A percentile compares a stretch with the other conserved stretches of the same genome.
Evolutionary conservation across 2,888 invertebrate species (phyloP).

Genomic region (Adelognathus sp.): DNA sequence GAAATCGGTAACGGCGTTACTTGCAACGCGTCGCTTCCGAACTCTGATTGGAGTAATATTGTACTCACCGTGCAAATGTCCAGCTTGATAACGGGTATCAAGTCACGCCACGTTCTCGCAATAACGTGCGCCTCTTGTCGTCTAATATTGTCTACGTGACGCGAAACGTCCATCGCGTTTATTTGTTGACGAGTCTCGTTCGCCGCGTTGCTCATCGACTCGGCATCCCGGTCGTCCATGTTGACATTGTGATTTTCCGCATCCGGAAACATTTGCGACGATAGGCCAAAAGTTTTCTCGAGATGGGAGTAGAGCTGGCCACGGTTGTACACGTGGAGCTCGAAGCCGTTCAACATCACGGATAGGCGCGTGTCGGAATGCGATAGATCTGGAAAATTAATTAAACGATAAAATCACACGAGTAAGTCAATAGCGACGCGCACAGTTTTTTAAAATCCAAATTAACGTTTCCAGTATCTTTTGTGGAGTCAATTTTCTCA

Average conservation of each 20-base stretch:
- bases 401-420: not conserved
- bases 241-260: constrained; percentile 80
- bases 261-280: constrained; percentile 87
- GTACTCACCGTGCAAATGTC: constrained; percentile 91
- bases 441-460: not conserved
- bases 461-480: too few species aligned
- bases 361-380: constrained; percentile 96
- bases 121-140: constrained; percentile 90
- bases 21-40: too few species aligned
- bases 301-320: constrained; percentile 93
- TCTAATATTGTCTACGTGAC: constrained; percentile 78
- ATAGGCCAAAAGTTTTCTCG: constrained; percentile 93
- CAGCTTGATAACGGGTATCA: constrained; percentile 97
- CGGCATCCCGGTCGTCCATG: constrained; percentile 73
- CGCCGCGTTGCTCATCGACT: constrained; percentile 71
- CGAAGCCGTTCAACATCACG: constrained; percentile 95
- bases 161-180: constrained; percentile 77
- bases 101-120: constrained; percentile 95
- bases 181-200: constrained; percentile 75
- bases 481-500: too few species aligned
- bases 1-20: too few species aligned
- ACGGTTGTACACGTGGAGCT: constrained; percentile 97
- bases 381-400: constrained; percentile 89
- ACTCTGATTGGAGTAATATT: not conserved
- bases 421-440: too few species aligned